phyloP scores from a whole-genome alignment of 1,140 invertebrate genomes.

The Orussus abietinus region DNA sequence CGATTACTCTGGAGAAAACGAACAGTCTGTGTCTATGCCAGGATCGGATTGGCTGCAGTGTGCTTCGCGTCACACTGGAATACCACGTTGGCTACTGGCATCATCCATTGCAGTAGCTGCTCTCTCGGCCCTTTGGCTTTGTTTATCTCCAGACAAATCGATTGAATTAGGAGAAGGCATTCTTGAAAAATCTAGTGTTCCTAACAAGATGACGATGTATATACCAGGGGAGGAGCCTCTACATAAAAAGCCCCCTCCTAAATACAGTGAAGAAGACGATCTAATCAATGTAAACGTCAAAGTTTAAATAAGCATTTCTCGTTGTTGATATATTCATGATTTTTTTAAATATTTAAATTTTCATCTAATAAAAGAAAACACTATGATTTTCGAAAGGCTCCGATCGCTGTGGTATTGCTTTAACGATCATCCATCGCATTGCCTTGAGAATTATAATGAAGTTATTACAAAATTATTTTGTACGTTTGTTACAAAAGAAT shows the following conservation, averaged over 20 bases:
- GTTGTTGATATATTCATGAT: constrained; percentile 16
- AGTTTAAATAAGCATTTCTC: constrained; percentile 10
- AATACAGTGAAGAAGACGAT: constrained; percentile 23
- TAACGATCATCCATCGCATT: no score
- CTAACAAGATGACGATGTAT: constrained; percentile 24
- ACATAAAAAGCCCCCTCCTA: constrained; percentile 33
- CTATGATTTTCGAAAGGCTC: no score
- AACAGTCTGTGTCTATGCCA: constrained; percentile 26
- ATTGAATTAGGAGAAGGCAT: constrained; percentile 17
- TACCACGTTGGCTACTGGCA: constrained; percentile 53
- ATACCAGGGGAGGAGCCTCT: constrained; percentile 30
- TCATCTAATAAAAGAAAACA: no score
- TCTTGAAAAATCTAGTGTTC: constrained; percentile 17
- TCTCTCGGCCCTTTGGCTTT: constrained; percentile 55
- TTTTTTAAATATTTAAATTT: no score
- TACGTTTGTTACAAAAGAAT: no score
- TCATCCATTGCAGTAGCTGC: constrained; percentile 46
- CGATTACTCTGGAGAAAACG: constrained; percentile 36
- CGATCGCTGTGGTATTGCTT: no score
- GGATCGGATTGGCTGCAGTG: constrained; percentile 54
- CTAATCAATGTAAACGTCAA: constrained; percentile 11
- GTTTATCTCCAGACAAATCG: constrained; percentile 38
- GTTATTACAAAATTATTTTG: no score
- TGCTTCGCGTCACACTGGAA: constrained; percentile 53
- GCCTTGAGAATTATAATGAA: no score